Evolutionary conservation across 2,888 invertebrate species (phyloP), one percentile per base, ranked within the genome.

Genomic region (Antitype chi): DNA sequence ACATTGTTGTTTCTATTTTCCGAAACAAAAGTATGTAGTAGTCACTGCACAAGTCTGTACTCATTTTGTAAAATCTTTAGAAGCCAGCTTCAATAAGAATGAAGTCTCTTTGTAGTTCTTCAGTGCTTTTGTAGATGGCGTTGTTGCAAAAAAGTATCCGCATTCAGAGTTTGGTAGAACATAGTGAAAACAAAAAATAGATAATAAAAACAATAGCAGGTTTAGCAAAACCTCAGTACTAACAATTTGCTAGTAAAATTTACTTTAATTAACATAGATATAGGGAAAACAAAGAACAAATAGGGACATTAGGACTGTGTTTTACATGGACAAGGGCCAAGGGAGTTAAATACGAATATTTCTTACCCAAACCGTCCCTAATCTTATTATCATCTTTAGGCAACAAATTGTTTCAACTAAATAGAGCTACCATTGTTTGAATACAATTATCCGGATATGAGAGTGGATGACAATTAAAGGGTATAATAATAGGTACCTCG

Each of bases 381-480:
- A 82, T 82, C 80, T 79, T 85, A 86, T 83, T 89, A 83, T 81
- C 64, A 86, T 84, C 76, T 82, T 70, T 67, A 66, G 52, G 53
- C 72, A 67, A 85, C 80, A 82, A 88, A 86, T 86, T 81, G 81
- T 83, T 85, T 80, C 23, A 78, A 85, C 67, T 78, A 78, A 84
- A 82, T 82, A 81, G 67, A 78, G 70, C 59, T 49, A 38, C 73
- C 68, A 78, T 89, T 88, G 89, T 88, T 84, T 32, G 25, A 75
- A 78, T 67, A 88, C 78, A 89, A 88, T 88, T 70, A 81, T 74
- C 55, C 76, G 86, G 84, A 86, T 82, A 86, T 78, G 83, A 79
- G 80, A 63, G 15, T 71, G 76, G 77, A 87, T 88, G 79, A 79
- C 84, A 86, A 84, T 88, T 87, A 87, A 79, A 78, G 80, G 70